Conservation (phyloP, 1,140 invertebrate species). For the Brachystomella parvula region DNA sequence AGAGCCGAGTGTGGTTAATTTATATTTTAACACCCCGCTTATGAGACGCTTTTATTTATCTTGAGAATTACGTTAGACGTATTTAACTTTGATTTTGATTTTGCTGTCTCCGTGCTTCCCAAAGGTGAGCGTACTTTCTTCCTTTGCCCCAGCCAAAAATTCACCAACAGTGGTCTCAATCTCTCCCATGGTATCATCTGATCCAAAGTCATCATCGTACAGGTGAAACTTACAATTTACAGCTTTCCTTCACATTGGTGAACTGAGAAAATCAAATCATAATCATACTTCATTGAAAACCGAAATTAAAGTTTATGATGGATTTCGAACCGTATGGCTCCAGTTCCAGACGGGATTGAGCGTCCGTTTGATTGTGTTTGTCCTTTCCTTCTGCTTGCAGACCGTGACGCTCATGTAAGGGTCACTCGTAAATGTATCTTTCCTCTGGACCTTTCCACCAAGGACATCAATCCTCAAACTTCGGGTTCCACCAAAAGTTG, state of each 20-base stretch:
- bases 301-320: background rate
- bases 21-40: too few species aligned
- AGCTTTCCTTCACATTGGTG: background rate
- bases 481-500: too few species aligned
- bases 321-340: background rate
- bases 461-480: background rate
- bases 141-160: background rate
- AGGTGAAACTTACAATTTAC: slow-evolving; percentile 1
- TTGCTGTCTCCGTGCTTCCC: background rate
- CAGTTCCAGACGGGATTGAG: slow-evolving; percentile 4
- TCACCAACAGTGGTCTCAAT: background rate
- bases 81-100: background rate
- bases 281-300: background rate
- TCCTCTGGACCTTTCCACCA: background rate
- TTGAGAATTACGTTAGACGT: too few species aligned
- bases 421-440: background rate
- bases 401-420: slow-evolving; percentile 5
- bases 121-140: background rate
- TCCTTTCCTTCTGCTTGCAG: background rate
- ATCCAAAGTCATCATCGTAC: slow-evolving; percentile 3
- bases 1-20: too few species aligned
- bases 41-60: too few species aligned
- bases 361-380: background rate
- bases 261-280: background rate
- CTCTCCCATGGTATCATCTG: slow-evolving; percentile 5